A percentile compares a stretch with the other conserved stretches of the same genome.
Evolutionary conservation across 2,113 vertebrate genomes (phyloP).

Genomic region (Cinclus cinclus): DNA sequence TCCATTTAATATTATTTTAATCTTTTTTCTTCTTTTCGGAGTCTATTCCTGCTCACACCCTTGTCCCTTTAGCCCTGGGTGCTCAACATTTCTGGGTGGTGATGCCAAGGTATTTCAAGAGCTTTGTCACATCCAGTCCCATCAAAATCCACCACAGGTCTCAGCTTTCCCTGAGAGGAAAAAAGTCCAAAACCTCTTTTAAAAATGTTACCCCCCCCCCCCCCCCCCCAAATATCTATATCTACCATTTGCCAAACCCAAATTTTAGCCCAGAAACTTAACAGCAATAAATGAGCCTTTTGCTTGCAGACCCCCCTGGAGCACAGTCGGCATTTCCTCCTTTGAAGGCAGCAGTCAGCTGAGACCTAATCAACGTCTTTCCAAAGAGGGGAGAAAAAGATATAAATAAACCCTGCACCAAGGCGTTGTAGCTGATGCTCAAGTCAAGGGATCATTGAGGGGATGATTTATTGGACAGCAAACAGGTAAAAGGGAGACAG

Average conservation of each 20-base stretch:
- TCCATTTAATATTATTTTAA: neutral
- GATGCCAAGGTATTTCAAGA: neutral
- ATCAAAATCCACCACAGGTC: neutral
- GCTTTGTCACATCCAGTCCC: neutral
- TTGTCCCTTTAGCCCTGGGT: neutral
- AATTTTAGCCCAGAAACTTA: neutral
- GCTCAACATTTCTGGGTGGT: neutral
- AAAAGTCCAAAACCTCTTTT: neutral
- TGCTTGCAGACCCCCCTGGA: neutral
- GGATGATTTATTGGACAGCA: neutral
- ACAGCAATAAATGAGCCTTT: neutral
- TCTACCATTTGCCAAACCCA: neutral
- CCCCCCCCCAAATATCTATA: too few species aligned
- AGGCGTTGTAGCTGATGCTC: neutral
- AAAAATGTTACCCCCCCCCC: too few species aligned
- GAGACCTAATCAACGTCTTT: slow-evolving; percentile 6
- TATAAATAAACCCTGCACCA: neutral
- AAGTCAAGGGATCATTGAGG: neutral
- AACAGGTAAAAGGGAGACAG: neutral
- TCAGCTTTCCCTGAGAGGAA: neutral
- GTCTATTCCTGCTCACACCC: neutral
- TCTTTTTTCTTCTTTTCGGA: neutral
- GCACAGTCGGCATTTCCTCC: neutral
- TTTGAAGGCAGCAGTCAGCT: neutral
- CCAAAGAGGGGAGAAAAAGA: neutral